Evolutionary conservation across 2,888 invertebrate species (phyloP).

Genomic region (Macrostomum cliftonense): DNA sequence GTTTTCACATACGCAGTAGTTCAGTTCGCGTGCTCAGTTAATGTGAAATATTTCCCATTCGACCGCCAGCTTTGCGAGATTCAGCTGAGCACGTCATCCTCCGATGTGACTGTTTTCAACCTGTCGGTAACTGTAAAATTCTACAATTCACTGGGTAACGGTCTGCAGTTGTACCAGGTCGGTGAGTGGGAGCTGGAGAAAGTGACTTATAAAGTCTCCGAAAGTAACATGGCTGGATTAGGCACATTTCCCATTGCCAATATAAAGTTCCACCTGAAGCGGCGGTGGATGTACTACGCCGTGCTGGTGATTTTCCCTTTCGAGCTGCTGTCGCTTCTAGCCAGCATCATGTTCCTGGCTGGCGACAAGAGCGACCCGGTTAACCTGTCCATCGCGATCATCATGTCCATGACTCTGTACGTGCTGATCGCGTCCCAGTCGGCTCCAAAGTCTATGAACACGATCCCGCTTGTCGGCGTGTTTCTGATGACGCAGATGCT

Average conservation of each 20-base stretch:
- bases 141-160: too few relatives aligned
- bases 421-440: conserved; percentile 10
- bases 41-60: too few relatives aligned
- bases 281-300: conserved; percentile 7
- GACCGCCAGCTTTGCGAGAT: too few relatives aligned
- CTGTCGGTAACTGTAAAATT: too few relatives aligned
- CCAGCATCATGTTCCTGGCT: conserved; percentile 9
- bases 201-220: conserved; percentile 1
- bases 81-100: too few relatives aligned
- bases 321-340: conserved; percentile 7
- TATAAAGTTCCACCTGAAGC: conserved; percentile 5
- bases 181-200: conserved; percentile 8
- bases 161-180: background rate
- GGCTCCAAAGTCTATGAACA: conserved; percentile 9
- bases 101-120: too few relatives aligned
- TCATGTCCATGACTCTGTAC: conserved; percentile 9
- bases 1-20: conserved; percentile 5
- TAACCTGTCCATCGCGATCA: conserved; percentile 5
- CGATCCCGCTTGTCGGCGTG: conserved; percentile 8
- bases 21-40: conserved; percentile 6
- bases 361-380: conserved; percentile 8
- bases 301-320: conserved; percentile 9
- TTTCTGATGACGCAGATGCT: background rate
- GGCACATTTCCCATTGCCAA: conserved; percentile 3
- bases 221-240: background rate